These are phyloP conservation scores for Morpho deidamia DNA, from an alignment of 2,888 invertebrate species.

Conservation along the genomic window DNA sequence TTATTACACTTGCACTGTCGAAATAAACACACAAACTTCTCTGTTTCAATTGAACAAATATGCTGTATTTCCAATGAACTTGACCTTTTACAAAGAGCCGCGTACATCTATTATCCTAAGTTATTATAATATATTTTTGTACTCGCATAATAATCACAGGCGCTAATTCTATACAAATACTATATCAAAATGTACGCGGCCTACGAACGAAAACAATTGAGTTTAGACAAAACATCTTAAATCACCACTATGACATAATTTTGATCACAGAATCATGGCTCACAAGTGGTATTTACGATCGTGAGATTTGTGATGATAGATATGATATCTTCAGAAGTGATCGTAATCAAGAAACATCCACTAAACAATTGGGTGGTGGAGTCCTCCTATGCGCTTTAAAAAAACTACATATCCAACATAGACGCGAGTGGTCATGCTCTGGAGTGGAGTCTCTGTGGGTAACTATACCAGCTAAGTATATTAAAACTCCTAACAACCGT, in stretches of 20 bases:
- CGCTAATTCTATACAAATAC: background rate
- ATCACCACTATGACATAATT: background rate
- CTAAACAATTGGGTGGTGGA: background rate
- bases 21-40: too few species aligned
- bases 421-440: too few species aligned
- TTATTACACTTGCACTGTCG: too few species aligned
- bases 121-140: too few species aligned
- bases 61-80: too few species aligned
- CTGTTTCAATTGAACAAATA: too few species aligned
- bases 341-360: background rate
- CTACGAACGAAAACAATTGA: background rate
- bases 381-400: constrained; percentile 1
- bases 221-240: background rate
- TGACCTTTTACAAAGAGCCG: too few species aligned
- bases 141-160: too few species aligned
- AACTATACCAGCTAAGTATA: too few species aligned
- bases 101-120: too few species aligned
- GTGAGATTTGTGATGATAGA: background rate
- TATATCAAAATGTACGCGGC: background rate
- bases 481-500: too few species aligned
- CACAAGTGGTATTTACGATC: background rate
- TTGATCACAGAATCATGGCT: background rate
- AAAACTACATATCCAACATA: background rate
- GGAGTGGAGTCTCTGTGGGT: too few species aligned
- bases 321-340: background rate